Evolutionary conservation across 2,888 invertebrate species (phyloP), one percentile per base, ranked within the genome.

Genomic region (Tipula confusa): DNA sequence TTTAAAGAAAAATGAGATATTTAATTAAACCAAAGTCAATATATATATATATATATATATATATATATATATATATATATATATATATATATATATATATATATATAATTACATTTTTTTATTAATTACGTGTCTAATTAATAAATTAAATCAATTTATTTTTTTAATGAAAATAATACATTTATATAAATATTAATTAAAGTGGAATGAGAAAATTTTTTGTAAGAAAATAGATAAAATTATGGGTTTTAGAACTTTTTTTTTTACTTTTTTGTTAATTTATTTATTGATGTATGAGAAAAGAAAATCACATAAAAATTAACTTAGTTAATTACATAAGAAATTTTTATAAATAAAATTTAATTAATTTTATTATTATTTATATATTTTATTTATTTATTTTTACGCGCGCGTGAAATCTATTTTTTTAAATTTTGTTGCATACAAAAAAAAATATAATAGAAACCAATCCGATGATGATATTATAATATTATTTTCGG

Each of bases 261-360:
- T 83, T 28, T 38, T 83, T 83, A 48, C 28, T 43, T 83, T 28
- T 43, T 83, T 83, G n/a, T n/a, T n/a, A n/a, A 48, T 83, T 31
- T 38, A 33, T 38, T 82, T 48, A 64, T 64, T 24, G n/a, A 64
- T 9, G 64, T 24, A 9, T 9, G 15, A 15, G 15, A n/a, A 64
- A 64, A 64, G 64, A 64, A 24, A 64, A 24, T 2, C 11, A 24
- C 64, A 64, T 64, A 64, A 64, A 64, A 43, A 43, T 15, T 43
- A 43, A 43, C 15, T 43, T n/a, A 43, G 15, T 43, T 43, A 43
- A 43, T n/a, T n/a, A 43, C 7, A 31, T 31, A 31, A 5, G 7
- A 5, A 5, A 31, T 38, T 4, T 38, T 2, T 13, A 64, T 64
- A 64, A 64, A 9, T 64, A 64, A 64, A 64, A 24, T 24, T 11